Evolutionary conservation across 2,113 vertebrate genomes (phyloP), one percentile per base, ranked within the genome.

Genomic region (Pluvianellus socialis): DNA sequence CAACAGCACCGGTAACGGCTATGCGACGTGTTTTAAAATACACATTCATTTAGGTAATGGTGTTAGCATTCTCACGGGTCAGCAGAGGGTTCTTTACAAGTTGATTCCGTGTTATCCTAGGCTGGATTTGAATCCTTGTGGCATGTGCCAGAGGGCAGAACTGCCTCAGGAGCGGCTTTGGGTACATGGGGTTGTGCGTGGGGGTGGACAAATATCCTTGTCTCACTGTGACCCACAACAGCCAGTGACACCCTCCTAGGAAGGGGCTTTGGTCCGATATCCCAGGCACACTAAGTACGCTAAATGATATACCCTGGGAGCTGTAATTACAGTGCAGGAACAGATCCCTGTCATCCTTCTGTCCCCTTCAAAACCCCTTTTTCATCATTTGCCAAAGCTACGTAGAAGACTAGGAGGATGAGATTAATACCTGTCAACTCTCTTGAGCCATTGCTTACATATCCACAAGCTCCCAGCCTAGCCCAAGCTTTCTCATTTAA

Each of bases 371-470:
- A 82, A 45, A 16, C 7, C 12, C 2, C 4, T 17, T 40, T 49
- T 32, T 22, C 21, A 17, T 22, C 14, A 2, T 35, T 55, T 0
- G 0, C 20, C n/a, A 73, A 35, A 53, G 8, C 14, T 44, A 1
- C 9, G 10, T 22, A 75, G 68, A 79, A 59, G 55, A 62, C 28
- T 5, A 50, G 18, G 7, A n/a, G 15, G 42, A 10, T 4, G 33
- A 16, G 28, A 79, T 87, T 81, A 79, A 74, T 23, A 70, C 5
- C 26, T 52, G 10, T 58, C n/a, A 65, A 0, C 45, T 70, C 27
- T 90, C 44, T 53, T 49, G 53, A 27, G 24, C 50, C 1, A 2
- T 47, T 83, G 12, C n/a, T 42, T 49, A 61, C 32, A 30, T 28
- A 87, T 3, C 7, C 21, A 24, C 12, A 49, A 56, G 23, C 30